Evolutionary conservation across 2,113 vertebrate genomes (phyloP).

Genomic region (Blennius ocellaris): DNA sequence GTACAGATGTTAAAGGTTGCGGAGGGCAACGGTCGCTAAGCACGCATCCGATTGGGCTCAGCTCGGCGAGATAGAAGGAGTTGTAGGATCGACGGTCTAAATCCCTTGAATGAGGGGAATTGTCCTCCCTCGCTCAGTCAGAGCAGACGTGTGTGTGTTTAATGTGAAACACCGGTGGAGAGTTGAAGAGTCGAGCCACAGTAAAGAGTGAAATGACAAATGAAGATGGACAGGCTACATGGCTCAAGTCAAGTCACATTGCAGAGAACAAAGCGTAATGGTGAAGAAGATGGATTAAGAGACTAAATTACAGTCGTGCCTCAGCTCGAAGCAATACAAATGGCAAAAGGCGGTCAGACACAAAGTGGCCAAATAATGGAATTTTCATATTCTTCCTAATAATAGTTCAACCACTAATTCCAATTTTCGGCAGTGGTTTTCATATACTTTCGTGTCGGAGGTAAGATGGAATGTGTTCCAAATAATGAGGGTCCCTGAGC

Average conservation of each 20-base stretch:
- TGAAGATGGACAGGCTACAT: slow-evolving; percentile 61
- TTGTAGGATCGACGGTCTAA: slow-evolving; percentile 37
- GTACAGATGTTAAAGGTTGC: slow-evolving; percentile 38
- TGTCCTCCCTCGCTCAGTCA: slow-evolving; percentile 30
- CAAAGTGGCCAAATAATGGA: slow-evolving; percentile 36
- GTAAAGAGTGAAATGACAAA: slow-evolving; percentile 60
- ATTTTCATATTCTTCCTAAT: not conserved
- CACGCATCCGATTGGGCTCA: slow-evolving; percentile 34
- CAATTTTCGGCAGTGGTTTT: too few relatives aligned
- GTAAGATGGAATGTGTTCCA: too few relatives aligned
- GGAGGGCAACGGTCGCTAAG: slow-evolving; percentile 28
- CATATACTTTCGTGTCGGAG: too few relatives aligned
- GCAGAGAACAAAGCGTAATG: slow-evolving; percentile 56
- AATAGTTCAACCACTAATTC: too few relatives aligned
- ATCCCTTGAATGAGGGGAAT: slow-evolving; percentile 51
- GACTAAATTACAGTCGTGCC: slow-evolving; percentile 36
- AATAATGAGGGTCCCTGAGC: too few relatives aligned
- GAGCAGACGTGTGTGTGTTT: slow-evolving; percentile 50
- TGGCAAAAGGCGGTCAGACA: not conserved
- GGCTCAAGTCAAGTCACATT: slow-evolving; percentile 52
- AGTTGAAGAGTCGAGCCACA: slow-evolving; percentile 43
- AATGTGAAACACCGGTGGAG: slow-evolving; percentile 61
- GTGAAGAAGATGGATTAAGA: slow-evolving; percentile 52
- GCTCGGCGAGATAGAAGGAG: slow-evolving; percentile 27
- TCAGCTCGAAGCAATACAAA: slow-evolving; percentile 41